A percentile compares a stretch with the other conserved stretches of the same genome.
Evolutionary conservation across 2,113 vertebrate species (phyloP).

Genomic region (Notechis scutatus): DNA sequence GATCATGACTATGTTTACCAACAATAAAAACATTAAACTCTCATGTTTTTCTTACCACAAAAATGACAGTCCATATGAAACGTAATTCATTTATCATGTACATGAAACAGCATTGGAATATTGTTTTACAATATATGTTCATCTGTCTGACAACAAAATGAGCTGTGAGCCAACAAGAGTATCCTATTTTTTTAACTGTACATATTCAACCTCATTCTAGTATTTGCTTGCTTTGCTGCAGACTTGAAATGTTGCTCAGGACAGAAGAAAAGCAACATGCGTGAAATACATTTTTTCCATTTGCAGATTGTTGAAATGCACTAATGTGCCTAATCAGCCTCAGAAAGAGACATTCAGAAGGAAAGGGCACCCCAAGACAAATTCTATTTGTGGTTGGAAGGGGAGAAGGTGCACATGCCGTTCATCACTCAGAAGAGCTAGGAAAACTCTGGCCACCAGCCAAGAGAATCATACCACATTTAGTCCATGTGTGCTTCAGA

Average conservation of each 20-base stretch:
- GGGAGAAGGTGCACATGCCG: slow-evolving; percentile 37
- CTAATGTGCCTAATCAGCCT: slow-evolving; percentile 42
- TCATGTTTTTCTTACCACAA: not conserved
- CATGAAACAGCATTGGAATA: slow-evolving; percentile 38
- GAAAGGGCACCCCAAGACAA: slow-evolving; percentile 51
- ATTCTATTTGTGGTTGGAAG: slow-evolving; percentile 40
- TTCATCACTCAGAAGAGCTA: slow-evolving; percentile 47
- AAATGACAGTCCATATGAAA: slow-evolving; percentile 55
- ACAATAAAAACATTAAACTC: slow-evolving; percentile 26
- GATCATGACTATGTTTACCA: not conserved
- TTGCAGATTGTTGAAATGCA: slow-evolving; percentile 39
- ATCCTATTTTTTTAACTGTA: slow-evolving; percentile 21
- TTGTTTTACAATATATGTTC: slow-evolving; percentile 39
- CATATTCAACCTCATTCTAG: slow-evolving; percentile 36
- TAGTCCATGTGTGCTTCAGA: slow-evolving; percentile 12
- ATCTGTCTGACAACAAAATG: slow-evolving; percentile 47
- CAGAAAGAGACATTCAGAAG: slow-evolving; percentile 51
- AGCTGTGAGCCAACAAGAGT: slow-evolving; percentile 39
- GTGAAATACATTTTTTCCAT: slow-evolving; percentile 27
- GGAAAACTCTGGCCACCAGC: slow-evolving; percentile 31
- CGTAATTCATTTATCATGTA: slow-evolving; percentile 58
- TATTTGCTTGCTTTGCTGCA: slow-evolving; percentile 27
- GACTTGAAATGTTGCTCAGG: slow-evolving; percentile 35
- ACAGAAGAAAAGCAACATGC: slow-evolving; percentile 35
- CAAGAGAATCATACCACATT: slow-evolving; percentile 31